Evolutionary conservation across 2,888 invertebrate species (phyloP).

Genomic region (Poecilus cupreus): DNA sequence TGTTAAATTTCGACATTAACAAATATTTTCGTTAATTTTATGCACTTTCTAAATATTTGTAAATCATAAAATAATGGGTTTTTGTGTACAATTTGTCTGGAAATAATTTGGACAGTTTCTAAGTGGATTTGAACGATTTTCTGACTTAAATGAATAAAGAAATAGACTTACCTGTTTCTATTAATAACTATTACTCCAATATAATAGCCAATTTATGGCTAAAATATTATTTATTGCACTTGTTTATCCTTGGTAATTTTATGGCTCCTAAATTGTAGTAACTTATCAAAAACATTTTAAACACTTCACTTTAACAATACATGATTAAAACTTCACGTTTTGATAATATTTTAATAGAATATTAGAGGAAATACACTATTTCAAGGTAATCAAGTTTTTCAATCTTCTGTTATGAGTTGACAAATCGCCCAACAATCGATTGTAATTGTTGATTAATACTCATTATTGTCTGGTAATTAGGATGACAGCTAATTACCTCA

Average conservation of each 20-base stretch:
- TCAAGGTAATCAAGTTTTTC: slow-evolving; percentile 44
- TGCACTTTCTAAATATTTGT: background rate
- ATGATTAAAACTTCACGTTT: background rate
- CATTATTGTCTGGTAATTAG: no score
- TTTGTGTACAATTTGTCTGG: no score
- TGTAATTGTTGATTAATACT: no score
- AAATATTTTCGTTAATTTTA: background rate
- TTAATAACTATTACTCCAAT: background rate
- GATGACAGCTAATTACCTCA: background rate
- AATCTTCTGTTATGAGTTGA: background rate
- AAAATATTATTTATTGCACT: no score
- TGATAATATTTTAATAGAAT: background rate
- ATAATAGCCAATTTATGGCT: background rate
- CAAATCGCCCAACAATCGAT: no score
- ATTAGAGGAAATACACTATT: background rate
- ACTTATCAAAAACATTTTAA: background rate
- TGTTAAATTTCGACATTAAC: background rate
- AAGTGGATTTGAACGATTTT: no score
- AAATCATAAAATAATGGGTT: no score
- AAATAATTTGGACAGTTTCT: no score
- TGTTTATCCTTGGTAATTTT: no score
- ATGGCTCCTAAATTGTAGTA: no score
- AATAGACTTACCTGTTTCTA: background rate
- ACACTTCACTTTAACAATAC: background rate
- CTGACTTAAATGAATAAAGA: no score